Evolutionary conservation across 2,797 vertebrate genomes (phyloP), one percentile per base, ranked within the genome.

Genomic region (Fistularia commersonii): DNA sequence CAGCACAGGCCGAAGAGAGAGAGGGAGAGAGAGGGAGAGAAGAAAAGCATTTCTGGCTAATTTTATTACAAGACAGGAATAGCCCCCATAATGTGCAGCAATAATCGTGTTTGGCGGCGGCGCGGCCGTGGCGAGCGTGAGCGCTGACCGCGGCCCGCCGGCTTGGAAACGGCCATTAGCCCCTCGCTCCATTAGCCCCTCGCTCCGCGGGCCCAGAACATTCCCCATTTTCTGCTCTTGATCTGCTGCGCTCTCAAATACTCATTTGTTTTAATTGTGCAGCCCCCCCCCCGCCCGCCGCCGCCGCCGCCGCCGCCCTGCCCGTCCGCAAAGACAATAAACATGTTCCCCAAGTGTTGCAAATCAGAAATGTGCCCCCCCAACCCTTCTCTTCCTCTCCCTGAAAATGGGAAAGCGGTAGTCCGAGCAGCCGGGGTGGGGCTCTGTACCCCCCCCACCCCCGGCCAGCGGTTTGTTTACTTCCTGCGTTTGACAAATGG

Each of bases 301-400:
- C n/a, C n/a, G n/a, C n/a, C n/a, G n/a, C n/a, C n/a, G n/a, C n/a
- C n/a, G 47, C 36, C 38, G 37, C 3, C 2, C 23, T 11, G 57
- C 62, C 73, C 39, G 57, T 78, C 85, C 85, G 91, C 91, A 93
- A 93, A 91, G 90, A 92, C 93, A 90, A 93, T 93, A 92, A 93
- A 91, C 91, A 91, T 90, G 90, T 94, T 92, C 91, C 89, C 87
- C 74, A 81, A 93, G 94, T 98, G 96, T 97, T 97, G 85, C 94
- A 88, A 98, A 98, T 98, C 94, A 93, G 92, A 97, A 94, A 94
- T 94, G 93, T 95, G 93, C n/a, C n/a, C n/a, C n/a, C n/a, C n/a
- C n/a, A n/a, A n/a, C 90, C 92, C 91, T 89, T 81, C 77, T 89
- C 66, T 40, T 91, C 90, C 88, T 91, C 90, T 90, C 89, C 92